phyloP scores from a whole-genome alignment of 2,888 invertebrate genomes.

The Eupithecia vulgata region DNA sequence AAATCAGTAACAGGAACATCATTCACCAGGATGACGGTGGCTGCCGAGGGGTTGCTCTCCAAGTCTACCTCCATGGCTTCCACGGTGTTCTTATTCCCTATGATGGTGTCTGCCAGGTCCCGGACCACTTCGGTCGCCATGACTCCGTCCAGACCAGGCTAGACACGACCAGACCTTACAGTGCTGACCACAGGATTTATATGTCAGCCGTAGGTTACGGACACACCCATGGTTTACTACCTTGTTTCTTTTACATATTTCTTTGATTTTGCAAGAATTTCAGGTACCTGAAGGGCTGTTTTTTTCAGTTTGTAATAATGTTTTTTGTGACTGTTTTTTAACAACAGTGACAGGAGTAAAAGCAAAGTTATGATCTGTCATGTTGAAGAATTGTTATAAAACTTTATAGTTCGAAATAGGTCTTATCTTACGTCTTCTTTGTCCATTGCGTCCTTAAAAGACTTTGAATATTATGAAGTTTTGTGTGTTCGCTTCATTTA shows the following conservation, averaged over 20 bases:
- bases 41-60: slow-evolving; percentile 10
- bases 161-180: background rate
- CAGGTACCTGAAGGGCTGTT: background rate
- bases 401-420: background rate
- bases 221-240: background rate
- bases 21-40: slow-evolving; percentile 25
- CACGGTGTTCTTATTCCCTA: slow-evolving; percentile 16
- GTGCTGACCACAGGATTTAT: background rate
- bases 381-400: background rate
- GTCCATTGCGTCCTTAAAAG: background rate
- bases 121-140: slow-evolving; percentile 29
- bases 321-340: background rate
- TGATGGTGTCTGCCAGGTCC: slow-evolving; percentile 27
- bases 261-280: background rate
- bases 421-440: background rate
- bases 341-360: background rate
- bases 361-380: background rate
- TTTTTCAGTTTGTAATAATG: too few relatives aligned
- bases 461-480: too few relatives aligned
- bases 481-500: too few relatives aligned
- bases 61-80: slow-evolving; percentile 13
- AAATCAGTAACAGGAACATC: background rate
- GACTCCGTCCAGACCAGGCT: background rate
- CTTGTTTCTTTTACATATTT: background rate
- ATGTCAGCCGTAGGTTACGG: background rate